Base-by-base conservation (phyloP, 1,140 invertebrate genomes). In the Bathynomus jamesi region DNA sequence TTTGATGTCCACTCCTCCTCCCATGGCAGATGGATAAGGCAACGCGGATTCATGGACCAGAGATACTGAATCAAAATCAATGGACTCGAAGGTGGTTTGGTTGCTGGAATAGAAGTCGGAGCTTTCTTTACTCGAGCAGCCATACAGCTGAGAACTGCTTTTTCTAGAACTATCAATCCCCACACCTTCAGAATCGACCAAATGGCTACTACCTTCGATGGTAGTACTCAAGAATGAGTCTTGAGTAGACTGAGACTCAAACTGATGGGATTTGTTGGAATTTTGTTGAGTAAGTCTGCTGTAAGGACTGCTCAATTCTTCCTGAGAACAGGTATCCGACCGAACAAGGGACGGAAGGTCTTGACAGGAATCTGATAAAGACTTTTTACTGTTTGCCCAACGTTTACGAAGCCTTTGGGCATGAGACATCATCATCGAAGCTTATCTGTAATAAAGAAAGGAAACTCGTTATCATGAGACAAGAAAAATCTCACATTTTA, bases 311-410 rank as follows among this genome's bases (percentile, higher is more conserved):
- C 21, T 53, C 2, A 21, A 21, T 21, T 53, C 40, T 17, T 53
- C 40, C 21, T 3, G 2, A 53, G 13, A 21, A 5, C 11, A 53
- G 5, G 13, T 53, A 2, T 53, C 40, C 13, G 40, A 2, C 13
- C 11, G 11, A 2, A 53, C 40, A 17, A 53, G 17, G 7, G 32
- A 40, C 32, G 32, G 32, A 17, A 40, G 7, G 17, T 69, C 46
- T 1, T 61, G 32, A 61, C 67, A 61, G 5, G 67, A 61, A 21
- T 69, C 67, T 25, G 67, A 69, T 28, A 69, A 17, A 28, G 46
- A 61, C 10, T 69, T 46, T 3, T 61, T 25, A 28, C 67, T 61
- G 21, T 30, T 69, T 3, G 67, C 67, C 67, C 67, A 69, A 46
- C 61, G 40, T 28, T 60, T 46, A 5, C 67, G 32, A 7, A 40